phyloP scores from a whole-genome alignment of 2,888 invertebrate genomes.

The Netelia melanura region DNA sequence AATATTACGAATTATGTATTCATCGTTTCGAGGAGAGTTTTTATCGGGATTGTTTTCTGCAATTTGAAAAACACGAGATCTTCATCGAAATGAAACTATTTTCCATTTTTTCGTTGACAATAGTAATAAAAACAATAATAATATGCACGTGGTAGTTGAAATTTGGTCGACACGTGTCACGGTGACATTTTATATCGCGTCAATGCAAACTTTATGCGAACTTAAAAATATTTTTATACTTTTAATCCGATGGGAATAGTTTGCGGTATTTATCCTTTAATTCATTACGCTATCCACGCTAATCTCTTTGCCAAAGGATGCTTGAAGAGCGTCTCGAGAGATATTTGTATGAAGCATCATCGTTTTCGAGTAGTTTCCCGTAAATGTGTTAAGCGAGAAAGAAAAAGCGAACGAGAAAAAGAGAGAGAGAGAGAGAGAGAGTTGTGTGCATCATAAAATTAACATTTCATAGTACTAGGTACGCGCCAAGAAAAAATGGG shows the following conservation, averaged over 20 bases:
- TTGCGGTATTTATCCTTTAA: not conserved
- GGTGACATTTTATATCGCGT: too few species aligned
- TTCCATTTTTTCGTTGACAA: too few species aligned
- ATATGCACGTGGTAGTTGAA: too few species aligned
- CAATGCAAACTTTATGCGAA: too few species aligned
- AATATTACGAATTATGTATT: too few species aligned
- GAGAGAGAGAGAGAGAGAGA: slow-evolving; percentile 5
- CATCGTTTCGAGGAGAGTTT: too few species aligned
- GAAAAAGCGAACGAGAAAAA: not conserved
- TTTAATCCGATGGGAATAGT: not conserved
- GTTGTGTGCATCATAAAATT: slow-evolving; percentile 57
- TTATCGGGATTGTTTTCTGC: too few species aligned
- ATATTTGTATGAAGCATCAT: slow-evolving; percentile 43
- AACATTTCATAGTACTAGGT: slow-evolving; percentile 68
- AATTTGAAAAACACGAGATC: too few species aligned
- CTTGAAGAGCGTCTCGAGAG: slow-evolving; percentile 38
- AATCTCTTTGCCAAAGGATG: not conserved
- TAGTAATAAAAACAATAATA: too few species aligned
- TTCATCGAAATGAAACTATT: too few species aligned
- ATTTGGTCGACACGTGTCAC: too few species aligned
- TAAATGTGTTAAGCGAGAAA: slow-evolving; percentile 30
- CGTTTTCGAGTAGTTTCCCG: slow-evolving; percentile 36
- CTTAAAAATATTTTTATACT: not conserved
- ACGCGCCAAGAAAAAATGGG: slow-evolving; percentile 66
- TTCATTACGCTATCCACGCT: not conserved